Evolutionary conservation across 2,113 vertebrate genomes (phyloP), one percentile per base, ranked within the genome.

Genomic region (Archilochus colubris): DNA sequence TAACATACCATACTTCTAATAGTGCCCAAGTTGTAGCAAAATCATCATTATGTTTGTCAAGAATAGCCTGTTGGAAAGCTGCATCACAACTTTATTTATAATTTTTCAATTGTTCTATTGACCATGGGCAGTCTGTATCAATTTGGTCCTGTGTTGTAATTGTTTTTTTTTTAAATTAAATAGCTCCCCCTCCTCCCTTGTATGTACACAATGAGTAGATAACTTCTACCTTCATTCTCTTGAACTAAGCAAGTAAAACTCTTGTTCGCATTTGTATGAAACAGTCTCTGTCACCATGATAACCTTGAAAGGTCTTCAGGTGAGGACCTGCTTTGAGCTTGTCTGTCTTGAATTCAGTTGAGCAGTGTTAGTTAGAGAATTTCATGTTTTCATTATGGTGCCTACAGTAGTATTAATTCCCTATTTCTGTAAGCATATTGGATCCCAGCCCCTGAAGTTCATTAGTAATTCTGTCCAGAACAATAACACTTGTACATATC

Each of bases 111-210:
- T 53, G 8, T 55, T 64, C 28, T 48, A 2, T 50, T 77, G 48
- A 36, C n/a, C 20, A 38, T 12, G 24, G 4, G 9, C 25, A 79
- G 20, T 25, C 18, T 20, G 10, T 58, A 72, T 1, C 11, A 38
- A 5, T 54, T 46, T 54, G 3, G 1, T 55, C 28, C 27, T 16
- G 28, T 1, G 1, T 2, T 67, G 11, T 28, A 38, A 38, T 38
- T 38, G 36, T 25, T 8, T 1, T 9, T 54, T 76, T 92, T 75
- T 30, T 50, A 54, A 18, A 18, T 61, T 53, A 44, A 88, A 64
- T 44, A 50, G 8, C 24, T 70, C 51, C 69, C 4, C 20, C 24
- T 68, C 33, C 58, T 88, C 14, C 33, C 25, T 83, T 57, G 9
- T 50, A 20, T 2, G 8, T 14, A 61, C 25, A 54, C 43, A 70